Conservation (phyloP, 2,113 vertebrate genomes). For the Petaurus breviceps region DNA sequence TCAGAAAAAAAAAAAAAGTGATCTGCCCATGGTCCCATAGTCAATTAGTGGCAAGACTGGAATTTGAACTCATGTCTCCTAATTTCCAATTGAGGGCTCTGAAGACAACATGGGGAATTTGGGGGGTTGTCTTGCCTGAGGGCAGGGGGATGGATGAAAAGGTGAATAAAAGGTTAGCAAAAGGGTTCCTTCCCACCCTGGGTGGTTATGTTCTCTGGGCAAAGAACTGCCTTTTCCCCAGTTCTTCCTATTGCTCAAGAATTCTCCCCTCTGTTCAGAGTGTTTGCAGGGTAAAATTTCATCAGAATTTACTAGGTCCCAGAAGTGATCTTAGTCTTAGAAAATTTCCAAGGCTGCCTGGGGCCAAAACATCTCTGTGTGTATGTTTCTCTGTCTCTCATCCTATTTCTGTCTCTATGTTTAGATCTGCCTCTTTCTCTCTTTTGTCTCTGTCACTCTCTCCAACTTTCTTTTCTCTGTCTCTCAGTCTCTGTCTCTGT, state of each 20-base stretch:
- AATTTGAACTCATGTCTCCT: background rate
- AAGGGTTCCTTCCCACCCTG: background rate
- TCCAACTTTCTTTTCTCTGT: background rate
- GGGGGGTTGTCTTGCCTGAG: background rate
- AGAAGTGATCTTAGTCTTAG: background rate
- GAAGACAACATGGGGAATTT: background rate
- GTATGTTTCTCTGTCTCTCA: background rate
- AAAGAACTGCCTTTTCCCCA: background rate
- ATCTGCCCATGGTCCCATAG: background rate
- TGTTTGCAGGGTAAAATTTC: background rate
- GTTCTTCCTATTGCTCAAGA: background rate
- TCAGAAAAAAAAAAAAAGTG: background rate
- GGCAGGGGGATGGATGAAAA: background rate
- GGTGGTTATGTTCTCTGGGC: background rate
- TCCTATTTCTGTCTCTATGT: background rate
- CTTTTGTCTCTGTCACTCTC: background rate
- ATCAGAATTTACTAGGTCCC: background rate
- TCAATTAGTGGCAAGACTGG: background rate
- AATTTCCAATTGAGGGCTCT: background rate
- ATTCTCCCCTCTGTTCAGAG: background rate
- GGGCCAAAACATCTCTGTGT: background rate
- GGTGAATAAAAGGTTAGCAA: background rate
- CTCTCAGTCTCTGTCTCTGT: background rate
- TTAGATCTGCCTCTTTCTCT: background rate
- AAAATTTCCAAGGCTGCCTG: background rate